phyloP scores from a whole-genome alignment of 2,113 vertebrate genomes.

The Heteronetta atricapilla region DNA sequence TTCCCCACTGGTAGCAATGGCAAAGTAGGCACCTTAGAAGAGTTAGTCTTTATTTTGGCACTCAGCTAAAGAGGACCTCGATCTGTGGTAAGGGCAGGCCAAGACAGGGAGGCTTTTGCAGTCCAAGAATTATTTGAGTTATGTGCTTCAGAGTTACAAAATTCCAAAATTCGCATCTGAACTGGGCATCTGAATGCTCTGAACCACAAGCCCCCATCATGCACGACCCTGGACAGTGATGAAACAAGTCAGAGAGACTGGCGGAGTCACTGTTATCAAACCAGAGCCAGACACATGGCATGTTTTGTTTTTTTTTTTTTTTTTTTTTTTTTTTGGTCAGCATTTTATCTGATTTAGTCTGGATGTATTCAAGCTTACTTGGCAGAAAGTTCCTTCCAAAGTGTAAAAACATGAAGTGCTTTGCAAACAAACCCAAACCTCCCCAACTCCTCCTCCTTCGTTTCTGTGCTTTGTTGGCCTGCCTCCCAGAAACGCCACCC shows the following conservation, averaged over 20 bases:
- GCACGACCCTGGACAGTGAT: rapidly evolving
- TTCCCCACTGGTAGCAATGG: not conserved
- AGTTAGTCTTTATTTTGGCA: not conserved
- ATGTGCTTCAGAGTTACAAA: not conserved
- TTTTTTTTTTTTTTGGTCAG: not conserved
- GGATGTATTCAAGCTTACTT: not conserved
- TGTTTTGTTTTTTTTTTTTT: too few relatives aligned
- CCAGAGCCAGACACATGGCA: not conserved
- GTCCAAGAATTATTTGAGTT: not conserved
- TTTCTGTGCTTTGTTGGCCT: not conserved
- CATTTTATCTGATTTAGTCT: not conserved
- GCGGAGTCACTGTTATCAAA: not conserved
- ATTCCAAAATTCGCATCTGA: not conserved
- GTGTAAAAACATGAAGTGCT: not conserved
- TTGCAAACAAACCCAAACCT: not conserved
- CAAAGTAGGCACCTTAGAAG: not conserved
- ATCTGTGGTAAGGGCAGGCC: not conserved
- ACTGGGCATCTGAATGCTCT: not conserved
- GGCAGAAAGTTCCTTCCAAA: not conserved
- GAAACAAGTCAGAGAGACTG: not conserved
- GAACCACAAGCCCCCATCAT: not conserved
- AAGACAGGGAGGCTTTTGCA: not conserved
- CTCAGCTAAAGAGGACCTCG: not conserved
- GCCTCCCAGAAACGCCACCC: not conserved
- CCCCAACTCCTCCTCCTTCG: not conserved